Evolutionary conservation across 2,888 invertebrate genomes (phyloP).

Genomic region (Calliscelio sp.): DNA sequence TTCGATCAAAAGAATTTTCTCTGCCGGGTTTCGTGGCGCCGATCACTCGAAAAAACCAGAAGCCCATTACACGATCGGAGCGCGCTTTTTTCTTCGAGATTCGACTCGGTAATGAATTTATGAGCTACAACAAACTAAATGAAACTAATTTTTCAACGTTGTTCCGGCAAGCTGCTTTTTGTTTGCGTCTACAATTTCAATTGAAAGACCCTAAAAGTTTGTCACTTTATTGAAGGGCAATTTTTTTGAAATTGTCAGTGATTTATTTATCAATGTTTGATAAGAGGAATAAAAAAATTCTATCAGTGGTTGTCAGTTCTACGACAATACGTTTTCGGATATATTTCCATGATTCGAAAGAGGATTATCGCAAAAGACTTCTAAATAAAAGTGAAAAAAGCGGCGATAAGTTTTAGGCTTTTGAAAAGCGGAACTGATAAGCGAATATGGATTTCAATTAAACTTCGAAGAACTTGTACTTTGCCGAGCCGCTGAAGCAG

Average conservation of each 20-base stretch:
- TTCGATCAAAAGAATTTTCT: conserved; percentile 33
- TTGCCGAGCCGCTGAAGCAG: conserved; percentile 76
- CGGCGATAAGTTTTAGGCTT: conserved; percentile 8
- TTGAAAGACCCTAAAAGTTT: too few species aligned
- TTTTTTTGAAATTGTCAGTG: too few species aligned
- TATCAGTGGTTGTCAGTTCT: not conserved
- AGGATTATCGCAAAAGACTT: conserved; percentile 4
- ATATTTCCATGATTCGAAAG: conserved; percentile 13
- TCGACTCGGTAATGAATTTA: conserved; percentile 14
- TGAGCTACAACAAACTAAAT: not conserved
- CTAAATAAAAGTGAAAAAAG: conserved; percentile 27
- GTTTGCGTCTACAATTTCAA: not conserved
- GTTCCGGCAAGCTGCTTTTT: conserved; percentile 12
- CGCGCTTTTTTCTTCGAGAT: conserved; percentile 12
- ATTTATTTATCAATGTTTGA: too few species aligned
- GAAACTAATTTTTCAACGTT: conserved; percentile 24
- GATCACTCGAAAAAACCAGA: not conserved
- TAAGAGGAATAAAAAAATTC: too few species aligned
- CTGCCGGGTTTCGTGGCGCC: not conserved
- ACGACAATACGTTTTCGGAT: not conserved
- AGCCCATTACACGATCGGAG: not conserved
- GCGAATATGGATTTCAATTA: conserved; percentile 79
- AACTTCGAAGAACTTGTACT: conserved; percentile 78
- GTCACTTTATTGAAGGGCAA: too few species aligned
- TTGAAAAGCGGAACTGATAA: conserved; percentile 48